phyloP scores from a whole-genome alignment of 35 echinoderm and acorn worm genomes.

The Amphiura filiformis region DNA sequence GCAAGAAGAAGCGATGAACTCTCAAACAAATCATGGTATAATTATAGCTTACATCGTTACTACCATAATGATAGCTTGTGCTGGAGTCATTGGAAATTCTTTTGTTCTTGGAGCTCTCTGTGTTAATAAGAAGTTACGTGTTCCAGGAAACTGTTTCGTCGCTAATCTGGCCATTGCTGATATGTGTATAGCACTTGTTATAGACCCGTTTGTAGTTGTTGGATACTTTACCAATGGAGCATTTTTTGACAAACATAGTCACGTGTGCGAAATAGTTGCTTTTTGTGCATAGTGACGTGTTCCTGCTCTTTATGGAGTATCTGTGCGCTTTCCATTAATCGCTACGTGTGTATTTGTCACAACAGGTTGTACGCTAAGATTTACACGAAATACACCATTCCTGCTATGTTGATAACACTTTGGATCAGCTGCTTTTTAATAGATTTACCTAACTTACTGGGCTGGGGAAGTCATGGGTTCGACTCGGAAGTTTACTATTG shows the following conservation, averaged over 20 bases:
- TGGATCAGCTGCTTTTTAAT: conserved; percentile 56
- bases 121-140: background rate
- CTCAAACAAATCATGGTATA: too few species aligned
- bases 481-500: conserved; percentile 37
- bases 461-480: conserved; percentile 50
- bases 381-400: conserved; percentile 51
- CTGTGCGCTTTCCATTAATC: conserved; percentile 20
- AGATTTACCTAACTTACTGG: conserved; percentile 51
- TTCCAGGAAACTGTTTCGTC: background rate
- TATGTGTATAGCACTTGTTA: background rate
- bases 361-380: conserved; percentile 28
- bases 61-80: too few species aligned
- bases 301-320: conserved; percentile 48
- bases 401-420: conserved; percentile 25
- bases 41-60: background rate
- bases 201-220: background rate
- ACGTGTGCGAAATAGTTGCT: background rate
- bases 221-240: background rate
- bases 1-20: too few species aligned
- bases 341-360: conserved; percentile 33
- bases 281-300: conserved; percentile 33
- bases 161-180: background rate
- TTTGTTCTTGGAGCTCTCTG: background rate
- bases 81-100: background rate
- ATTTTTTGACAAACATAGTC: background rate